Evolutionary conservation across 2,113 vertebrate genomes (phyloP).

Genomic region (Chauna torquata): DNA sequence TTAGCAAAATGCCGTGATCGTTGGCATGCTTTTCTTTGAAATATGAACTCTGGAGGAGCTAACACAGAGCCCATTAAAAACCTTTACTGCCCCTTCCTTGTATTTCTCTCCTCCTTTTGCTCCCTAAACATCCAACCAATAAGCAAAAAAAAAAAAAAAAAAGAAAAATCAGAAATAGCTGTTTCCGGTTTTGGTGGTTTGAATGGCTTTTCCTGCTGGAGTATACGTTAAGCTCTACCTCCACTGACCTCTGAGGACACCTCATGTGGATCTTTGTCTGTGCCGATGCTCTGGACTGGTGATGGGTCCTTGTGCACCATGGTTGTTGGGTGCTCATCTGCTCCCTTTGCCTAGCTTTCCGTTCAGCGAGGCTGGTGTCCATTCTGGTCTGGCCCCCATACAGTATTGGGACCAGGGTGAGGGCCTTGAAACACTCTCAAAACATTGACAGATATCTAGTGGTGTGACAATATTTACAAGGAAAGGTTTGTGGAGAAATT

Average conservation of each 20-base stretch:
- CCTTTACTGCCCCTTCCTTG: too few species aligned
- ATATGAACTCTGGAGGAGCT: neutral
- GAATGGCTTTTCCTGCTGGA: neutral
- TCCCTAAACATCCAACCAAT: neutral
- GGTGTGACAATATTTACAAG: neutral
- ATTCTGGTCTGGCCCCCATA: accelerated
- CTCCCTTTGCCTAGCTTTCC: neutral
- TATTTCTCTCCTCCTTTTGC: neutral
- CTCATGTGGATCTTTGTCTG: neutral
- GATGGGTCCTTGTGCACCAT: accelerated
- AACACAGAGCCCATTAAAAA: neutral
- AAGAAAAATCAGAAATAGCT: neutral
- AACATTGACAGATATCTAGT: neutral
- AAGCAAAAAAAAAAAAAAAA: neutral
- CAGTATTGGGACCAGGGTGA: accelerated
- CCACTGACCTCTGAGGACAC: neutral
- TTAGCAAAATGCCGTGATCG: neutral
- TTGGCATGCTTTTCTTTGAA: neutral
- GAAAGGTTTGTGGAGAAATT: neutral
- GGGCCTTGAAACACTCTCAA: neutral
- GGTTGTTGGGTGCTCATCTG: accelerated
- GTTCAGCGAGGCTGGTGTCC: accelerated
- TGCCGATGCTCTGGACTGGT: neutral
- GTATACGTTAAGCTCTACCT: accelerated
- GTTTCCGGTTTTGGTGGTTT: neutral